phyloP scores from a whole-genome alignment of 2,888 invertebrate species.

The Dynastes hyllus region DNA sequence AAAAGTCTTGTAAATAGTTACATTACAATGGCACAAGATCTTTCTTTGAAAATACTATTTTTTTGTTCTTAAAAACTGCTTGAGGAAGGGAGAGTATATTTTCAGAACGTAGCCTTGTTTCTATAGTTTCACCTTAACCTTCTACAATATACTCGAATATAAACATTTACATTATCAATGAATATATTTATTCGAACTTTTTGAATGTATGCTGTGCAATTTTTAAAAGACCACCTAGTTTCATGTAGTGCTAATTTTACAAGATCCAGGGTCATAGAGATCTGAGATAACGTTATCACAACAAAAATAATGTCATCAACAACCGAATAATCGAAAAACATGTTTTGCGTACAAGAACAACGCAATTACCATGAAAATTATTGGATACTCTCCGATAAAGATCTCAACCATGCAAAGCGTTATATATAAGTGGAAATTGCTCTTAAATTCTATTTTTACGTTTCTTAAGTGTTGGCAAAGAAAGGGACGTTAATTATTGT shows the following conservation, averaged over 20 bases:
- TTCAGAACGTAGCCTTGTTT: neutral
- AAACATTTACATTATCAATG: constrained; percentile 9
- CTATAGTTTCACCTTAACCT: neutral
- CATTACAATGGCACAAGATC: neutral
- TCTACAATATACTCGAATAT: neutral
- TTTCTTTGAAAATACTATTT: neutral
- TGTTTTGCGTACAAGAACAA: too few species aligned
- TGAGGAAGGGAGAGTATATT: too few species aligned
- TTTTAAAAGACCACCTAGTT: too few species aligned
- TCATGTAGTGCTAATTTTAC: neutral
- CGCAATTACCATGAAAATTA: neutral
- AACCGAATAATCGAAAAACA: too few species aligned
- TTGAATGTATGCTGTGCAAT: neutral
- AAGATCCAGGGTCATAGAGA: neutral
- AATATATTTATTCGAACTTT: neutral
- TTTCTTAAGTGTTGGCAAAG: neutral
- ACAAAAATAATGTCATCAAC: neutral
- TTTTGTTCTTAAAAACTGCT: too few species aligned
- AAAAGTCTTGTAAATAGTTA: neutral
- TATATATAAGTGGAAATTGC: neutral
- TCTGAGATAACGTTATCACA: neutral
- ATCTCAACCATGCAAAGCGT: too few species aligned
- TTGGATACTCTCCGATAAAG: neutral
- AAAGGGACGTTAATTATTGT: constrained; percentile 10
- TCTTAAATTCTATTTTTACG: constrained; percentile 3